Evolutionary conservation across 2,113 vertebrate genomes (phyloP).

Genomic region (Gymnobelideus leadbeateri): DNA sequence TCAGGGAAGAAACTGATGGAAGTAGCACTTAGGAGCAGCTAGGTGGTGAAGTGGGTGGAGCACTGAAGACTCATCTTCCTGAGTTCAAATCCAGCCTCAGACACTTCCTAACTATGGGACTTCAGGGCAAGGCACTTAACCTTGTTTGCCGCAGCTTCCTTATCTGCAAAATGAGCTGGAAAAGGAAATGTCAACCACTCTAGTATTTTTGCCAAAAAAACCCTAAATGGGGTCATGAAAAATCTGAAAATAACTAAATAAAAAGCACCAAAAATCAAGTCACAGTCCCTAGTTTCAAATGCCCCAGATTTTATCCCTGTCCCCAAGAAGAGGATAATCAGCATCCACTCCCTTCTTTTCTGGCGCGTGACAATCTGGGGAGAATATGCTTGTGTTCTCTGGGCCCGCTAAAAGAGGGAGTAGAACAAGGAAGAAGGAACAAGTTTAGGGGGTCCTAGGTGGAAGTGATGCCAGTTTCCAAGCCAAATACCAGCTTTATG

Average conservation of each 20-base stretch:
- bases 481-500: neutral
- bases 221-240: neutral
- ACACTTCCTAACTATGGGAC: neutral
- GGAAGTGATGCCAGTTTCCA: neutral
- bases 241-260: no score
- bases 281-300: neutral
- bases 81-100: neutral
- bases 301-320: neutral
- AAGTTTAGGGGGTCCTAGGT: neutral
- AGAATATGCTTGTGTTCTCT: neutral
- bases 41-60: neutral
- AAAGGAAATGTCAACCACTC: neutral
- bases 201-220: neutral
- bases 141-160: neutral
- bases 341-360: neutral
- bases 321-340: neutral
- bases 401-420: neutral
- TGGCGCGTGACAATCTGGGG: neutral
- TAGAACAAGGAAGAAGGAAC: neutral
- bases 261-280: no score
- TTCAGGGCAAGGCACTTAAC: neutral
- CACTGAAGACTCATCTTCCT: neutral
- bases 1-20: neutral
- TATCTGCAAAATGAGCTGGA: neutral
- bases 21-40: neutral